Evolutionary conservation across 2,113 vertebrate species (phyloP), one percentile per base, ranked within the genome.

Genomic region (Heterotis niloticus): DNA sequence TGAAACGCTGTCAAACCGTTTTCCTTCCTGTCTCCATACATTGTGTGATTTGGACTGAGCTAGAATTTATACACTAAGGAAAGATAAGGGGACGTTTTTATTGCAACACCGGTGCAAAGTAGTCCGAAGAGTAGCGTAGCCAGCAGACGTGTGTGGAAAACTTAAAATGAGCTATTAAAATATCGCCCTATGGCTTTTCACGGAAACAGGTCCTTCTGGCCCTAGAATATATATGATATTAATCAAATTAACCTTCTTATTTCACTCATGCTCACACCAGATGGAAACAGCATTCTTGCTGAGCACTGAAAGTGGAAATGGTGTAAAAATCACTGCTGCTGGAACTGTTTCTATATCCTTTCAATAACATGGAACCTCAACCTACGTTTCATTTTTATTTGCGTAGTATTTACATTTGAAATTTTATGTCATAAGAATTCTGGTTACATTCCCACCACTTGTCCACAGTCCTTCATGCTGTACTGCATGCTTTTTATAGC

Each of bases 81-180:
- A 91, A 91, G 89, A 89, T 90, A 92, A 90, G 81, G 80, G 86
- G 88, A 90, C 89, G 71, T 84, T 90, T 92, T 91, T 90, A 90
- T 28, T 74, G 34, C 81, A 78, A 0, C 66, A 5, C 17, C 72
- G 77, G 84, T 76, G 81, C 44, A 77, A 20, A 24, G 72, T 74
- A 81, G 85, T 85, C 72, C 14, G 29, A 14, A 72, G 77, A 68
- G 78, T 81, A 75, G 29, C 79, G 87, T 85, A 88, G 82, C 82
- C 84, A 75, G 80, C 82, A 85, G 83, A 88, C 86, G 79, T n/a
- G 75, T 75, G 80, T 88, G 89, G 87, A 92, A 91, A 92, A 90
- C 84, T 56, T 64, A 77, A 69, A 87, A 84, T 85, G 84, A 88
- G 83, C 82, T 80, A 79, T 82, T 84, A 81, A 88, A 91, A 89